Base-by-base conservation (phyloP, 2,888 invertebrate species). In the Dorcus parallelipipedus region DNA sequence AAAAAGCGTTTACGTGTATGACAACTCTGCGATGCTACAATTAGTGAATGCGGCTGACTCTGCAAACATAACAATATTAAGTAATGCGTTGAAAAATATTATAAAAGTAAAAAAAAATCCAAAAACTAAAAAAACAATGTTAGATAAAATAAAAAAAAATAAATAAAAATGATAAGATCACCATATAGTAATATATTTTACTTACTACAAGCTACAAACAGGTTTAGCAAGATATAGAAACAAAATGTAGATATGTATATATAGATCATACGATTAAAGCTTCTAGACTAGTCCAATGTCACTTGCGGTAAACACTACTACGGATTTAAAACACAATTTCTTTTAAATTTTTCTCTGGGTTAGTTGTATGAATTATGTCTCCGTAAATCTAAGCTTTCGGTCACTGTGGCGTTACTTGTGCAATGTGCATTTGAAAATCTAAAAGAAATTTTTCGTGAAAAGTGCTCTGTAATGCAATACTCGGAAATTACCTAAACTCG, bases 11-110 rank as follows among this genome's bases (percentile, higher is more conserved):
- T 76, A 77, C 73, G 75, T 76, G 76, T 73, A 72, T 75, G 67
- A 73, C 74, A 76, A 73, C 69, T 74, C 75, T 74, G 76, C 74
- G 75, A 72, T 75, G 75, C 76, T 77, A 77, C 76, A 75, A 75
- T 76, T 76, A 76, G 75, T 76, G 75, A 73, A 75, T 74, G 76
- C 74, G 73, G 74, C 73, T 72, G 77, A 73, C 69, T 77, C 76
- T 76, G 76, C 76, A 75, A 76, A 77, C 76, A 76, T 75, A 76
- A 76, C 71, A 74, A 55, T 76, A 73, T 75, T 76, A 72, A 75
- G 74, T 76, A 74, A 70, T 69, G 73, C 73, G 68, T 72, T 66
- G 69, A 64, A 72, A 33, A 33, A 33, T 33, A 33, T 33, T 33
- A 33, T 67, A 67, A 71, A 64, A 66, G 64, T 63, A 60, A 64